Conservation (phyloP, 2,797 vertebrate genomes). For the Pyrrhura leucotis region DNA sequence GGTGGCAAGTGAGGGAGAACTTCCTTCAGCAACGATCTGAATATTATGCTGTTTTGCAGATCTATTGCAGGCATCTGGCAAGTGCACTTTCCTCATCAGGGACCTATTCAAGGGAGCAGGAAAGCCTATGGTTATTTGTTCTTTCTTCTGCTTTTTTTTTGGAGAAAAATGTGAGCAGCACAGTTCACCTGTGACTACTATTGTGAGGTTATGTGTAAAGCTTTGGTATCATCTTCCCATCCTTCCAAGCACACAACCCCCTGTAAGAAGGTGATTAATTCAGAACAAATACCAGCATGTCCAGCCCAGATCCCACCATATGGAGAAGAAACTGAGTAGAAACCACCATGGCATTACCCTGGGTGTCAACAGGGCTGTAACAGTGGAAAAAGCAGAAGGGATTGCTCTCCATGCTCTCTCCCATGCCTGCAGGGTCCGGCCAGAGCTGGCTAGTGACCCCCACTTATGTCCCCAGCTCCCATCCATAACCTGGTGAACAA, state of each 20-base stretch:
- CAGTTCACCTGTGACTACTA: background rate
- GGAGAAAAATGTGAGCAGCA: background rate
- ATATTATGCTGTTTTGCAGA: background rate
- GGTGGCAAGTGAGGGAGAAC: background rate
- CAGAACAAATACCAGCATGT: background rate
- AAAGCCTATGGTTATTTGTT: background rate
- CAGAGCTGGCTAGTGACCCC: background rate
- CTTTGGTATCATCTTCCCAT: background rate
- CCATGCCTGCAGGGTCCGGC: background rate
- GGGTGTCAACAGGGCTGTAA: background rate
- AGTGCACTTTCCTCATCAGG: background rate
- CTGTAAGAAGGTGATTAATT: background rate
- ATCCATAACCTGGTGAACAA: background rate
- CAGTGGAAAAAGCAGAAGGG: background rate
- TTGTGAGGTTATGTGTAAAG: background rate
- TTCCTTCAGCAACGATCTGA: background rate
- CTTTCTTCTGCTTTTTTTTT: background rate
- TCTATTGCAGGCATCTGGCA: background rate
- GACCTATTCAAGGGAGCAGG: background rate
- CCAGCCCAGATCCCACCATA: background rate
- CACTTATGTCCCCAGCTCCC: background rate
- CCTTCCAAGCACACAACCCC: background rate
- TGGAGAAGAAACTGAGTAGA: background rate
- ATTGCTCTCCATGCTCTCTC: background rate
- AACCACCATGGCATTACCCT: background rate